Evolutionary conservation across 2,113 vertebrate species (phyloP).

Genomic region (Chrysemys picta): DNA sequence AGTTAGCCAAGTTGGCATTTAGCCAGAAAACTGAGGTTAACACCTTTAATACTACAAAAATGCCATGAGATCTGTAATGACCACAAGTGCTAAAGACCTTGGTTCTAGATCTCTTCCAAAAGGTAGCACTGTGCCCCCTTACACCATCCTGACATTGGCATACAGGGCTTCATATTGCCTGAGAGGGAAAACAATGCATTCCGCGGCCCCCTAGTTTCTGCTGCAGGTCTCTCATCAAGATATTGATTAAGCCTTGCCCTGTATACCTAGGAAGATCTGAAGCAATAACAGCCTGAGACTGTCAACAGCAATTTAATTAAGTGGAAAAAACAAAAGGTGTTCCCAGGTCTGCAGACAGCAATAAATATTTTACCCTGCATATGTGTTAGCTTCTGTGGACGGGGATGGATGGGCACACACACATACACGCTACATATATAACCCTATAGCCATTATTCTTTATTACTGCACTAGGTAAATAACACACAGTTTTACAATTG

Average conservation of each 20-base stretch:
- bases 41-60: neutral
- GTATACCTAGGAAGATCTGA: neutral
- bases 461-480: neutral
- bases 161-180: neutral
- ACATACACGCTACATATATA: neutral
- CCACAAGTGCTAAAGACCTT: neutral
- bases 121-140: neutral
- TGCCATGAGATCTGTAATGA: neutral
- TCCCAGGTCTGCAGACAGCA: neutral
- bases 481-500: neutral
- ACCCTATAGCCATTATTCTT: neutral
- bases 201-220: neutral
- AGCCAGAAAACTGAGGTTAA: neutral
- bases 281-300: neutral
- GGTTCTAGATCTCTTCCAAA: neutral
- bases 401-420: fast-evolving
- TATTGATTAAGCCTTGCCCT: neutral
- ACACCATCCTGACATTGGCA: neutral
- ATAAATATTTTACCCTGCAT: neutral
- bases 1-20: neutral
- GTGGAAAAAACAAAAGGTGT: neutral
- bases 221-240: neutral
- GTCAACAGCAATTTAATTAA: neutral
- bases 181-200: neutral
- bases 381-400: neutral